Conservation (phyloP, 2,113 vertebrate genomes). For the Cacatua alba region DNA sequence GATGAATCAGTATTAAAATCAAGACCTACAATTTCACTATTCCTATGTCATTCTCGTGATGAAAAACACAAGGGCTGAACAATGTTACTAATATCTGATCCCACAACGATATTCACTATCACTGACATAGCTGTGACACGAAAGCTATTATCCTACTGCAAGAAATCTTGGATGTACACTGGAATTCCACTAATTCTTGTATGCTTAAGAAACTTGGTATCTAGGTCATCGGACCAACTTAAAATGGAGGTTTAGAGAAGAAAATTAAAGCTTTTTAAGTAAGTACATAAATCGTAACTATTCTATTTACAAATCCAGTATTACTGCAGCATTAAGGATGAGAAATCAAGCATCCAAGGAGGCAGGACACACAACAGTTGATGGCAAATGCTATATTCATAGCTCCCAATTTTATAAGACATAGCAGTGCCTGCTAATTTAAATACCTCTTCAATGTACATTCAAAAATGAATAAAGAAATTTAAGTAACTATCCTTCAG, state of each 20-base stretch:
- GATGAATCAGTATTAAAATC: constrained; percentile 9
- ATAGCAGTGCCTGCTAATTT: not conserved
- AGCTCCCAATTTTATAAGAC: not conserved
- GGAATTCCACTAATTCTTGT: not conserved
- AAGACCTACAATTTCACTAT: constrained; percentile 2
- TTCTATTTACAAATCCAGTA: not conserved
- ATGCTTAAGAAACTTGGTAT: constrained; percentile 32
- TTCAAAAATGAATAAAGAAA: not conserved
- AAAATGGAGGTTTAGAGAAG: not conserved
- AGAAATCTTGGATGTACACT: not conserved
- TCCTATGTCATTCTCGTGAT: not conserved
- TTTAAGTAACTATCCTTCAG: not conserved
- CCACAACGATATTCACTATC: not conserved
- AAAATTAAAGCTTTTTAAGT: not conserved
- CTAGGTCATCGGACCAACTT: not conserved
- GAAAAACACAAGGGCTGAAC: not conserved
- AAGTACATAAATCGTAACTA: not conserved
- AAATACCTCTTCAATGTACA: not conserved
- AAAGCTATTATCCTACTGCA: not conserved
- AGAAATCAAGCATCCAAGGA: constrained; percentile 68
- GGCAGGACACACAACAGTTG: not conserved
- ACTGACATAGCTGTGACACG: not conserved
- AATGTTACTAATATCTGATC: not conserved
- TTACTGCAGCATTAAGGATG: constrained; percentile 3
- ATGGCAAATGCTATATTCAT: not conserved